These are phyloP conservation scores for Mormyrus proboscirostris DNA, from an alignment of 2,797 vertebrate genomes.

Conservation along the genomic window DNA sequence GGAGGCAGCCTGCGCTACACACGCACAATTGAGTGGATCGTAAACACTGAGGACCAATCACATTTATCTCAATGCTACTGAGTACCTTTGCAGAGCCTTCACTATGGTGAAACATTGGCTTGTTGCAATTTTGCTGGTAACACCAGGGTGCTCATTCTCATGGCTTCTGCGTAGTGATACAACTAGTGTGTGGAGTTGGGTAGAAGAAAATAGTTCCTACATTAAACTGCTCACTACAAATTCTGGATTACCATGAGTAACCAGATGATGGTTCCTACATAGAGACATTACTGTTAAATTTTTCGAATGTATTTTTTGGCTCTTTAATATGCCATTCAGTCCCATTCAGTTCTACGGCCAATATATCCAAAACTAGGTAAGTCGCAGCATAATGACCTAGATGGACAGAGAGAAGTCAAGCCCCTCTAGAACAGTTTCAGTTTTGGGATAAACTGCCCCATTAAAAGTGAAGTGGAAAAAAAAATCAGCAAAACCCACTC, in stretches of 20 bases:
- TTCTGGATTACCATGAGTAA: too few relatives aligned
- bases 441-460: constrained; percentile 22
- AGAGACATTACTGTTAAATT: too few relatives aligned
- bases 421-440: neutral
- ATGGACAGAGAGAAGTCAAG: neutral
- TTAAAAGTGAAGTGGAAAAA: constrained; percentile 68
- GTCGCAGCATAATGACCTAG: neutral
- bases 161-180: neutral
- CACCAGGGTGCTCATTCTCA: neutral
- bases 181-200: neutral
- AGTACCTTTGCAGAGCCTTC: neutral
- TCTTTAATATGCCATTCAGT: too few relatives aligned
- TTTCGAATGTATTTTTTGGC: too few relatives aligned
- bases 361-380: neutral
- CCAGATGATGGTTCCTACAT: too few relatives aligned
- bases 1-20: too few relatives aligned
- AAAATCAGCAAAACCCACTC: constrained; percentile 78
- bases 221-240: too few relatives aligned
- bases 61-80: neutral
- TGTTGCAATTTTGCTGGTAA: neutral
- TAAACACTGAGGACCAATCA: neutral
- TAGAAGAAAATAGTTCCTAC: neutral
- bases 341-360: neutral
- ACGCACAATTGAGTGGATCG: neutral
- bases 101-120: neutral